These are phyloP conservation scores for Hermaeophaga mercurialis DNA, from an alignment of 2,888 invertebrate genomes.

Conservation along the genomic window DNA sequence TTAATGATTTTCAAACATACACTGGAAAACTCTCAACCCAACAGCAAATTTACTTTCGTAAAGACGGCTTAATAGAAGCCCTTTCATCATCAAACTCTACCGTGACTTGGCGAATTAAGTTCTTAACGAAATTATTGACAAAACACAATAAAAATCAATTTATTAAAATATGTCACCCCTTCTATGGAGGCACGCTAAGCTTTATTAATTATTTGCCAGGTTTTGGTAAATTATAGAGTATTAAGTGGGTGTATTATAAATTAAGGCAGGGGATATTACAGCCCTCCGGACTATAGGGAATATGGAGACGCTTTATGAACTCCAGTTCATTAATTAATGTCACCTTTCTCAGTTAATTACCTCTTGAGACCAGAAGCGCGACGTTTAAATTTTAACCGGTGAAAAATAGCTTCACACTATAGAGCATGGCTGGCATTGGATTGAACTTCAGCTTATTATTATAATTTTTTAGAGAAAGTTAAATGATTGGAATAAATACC, in stretches of 20 bases:
- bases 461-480: too few relatives aligned
- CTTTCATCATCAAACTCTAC: slow-evolving; percentile 4
- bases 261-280: slow-evolving; percentile 36
- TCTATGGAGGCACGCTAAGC: slow-evolving; percentile 37
- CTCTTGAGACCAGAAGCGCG: slow-evolving; percentile 34
- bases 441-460: too few relatives aligned
- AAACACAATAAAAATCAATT: slow-evolving; percentile 40
- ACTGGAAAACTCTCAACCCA: too few relatives aligned
- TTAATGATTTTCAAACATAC: too few relatives aligned
- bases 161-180: slow-evolving; percentile 41
- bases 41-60: too few relatives aligned
- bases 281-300: slow-evolving; percentile 37
- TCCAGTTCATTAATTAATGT: slow-evolving; percentile 51
- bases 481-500: too few relatives aligned
- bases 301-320: slow-evolving; percentile 37
- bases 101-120: slow-evolving; percentile 24
- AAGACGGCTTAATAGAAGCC: not conserved
- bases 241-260: slow-evolving; percentile 43
- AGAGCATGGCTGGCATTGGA: too few relatives aligned
- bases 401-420: too few relatives aligned
- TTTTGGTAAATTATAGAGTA: slow-evolving; percentile 42
- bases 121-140: slow-evolving; percentile 33
- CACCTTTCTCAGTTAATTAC: slow-evolving; percentile 52
- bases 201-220: slow-evolving; percentile 43
- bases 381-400: not conserved